These are phyloP conservation scores for Hybognathus amarus DNA, from an alignment of 2,797 vertebrate genomes.

Conservation along the genomic window DNA sequence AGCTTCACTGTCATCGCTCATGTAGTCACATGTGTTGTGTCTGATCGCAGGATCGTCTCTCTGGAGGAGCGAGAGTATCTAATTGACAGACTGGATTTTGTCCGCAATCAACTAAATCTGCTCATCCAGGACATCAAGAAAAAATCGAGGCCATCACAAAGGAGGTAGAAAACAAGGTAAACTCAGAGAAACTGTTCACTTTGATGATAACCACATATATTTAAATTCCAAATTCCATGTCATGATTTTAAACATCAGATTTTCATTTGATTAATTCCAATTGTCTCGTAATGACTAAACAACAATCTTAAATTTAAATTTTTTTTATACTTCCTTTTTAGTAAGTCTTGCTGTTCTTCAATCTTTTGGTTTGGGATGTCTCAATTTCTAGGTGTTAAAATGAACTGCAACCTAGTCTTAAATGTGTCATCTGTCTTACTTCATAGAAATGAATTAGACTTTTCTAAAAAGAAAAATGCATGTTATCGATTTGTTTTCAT, in stretches of 20 bases:
- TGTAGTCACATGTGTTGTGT: neutral
- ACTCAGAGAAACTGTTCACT: neutral
- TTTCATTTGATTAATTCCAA: neutral
- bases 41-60: conserved; percentile 54
- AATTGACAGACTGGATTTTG: conserved; percentile 89
- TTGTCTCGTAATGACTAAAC: neutral
- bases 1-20: neutral
- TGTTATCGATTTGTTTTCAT: no score
- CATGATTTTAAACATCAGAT: neutral
- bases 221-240: neutral
- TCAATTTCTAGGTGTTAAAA: no score
- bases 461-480: no score
- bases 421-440: no score
- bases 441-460: no score
- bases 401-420: no score
- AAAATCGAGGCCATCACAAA: conserved; percentile 89
- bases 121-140: conserved; percentile 88
- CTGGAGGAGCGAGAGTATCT: conserved; percentile 90
- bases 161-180: conserved; percentile 89
- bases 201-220: neutral
- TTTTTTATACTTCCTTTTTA: neutral
- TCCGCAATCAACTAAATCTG: conserved; percentile 88
- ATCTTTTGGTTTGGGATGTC: no score
- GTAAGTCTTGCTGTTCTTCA: neutral
- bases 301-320: neutral